These are phyloP conservation scores for Chironomus striatipennis DNA, from an alignment of 1,140 invertebrate species.

Conservation along the genomic window DNA sequence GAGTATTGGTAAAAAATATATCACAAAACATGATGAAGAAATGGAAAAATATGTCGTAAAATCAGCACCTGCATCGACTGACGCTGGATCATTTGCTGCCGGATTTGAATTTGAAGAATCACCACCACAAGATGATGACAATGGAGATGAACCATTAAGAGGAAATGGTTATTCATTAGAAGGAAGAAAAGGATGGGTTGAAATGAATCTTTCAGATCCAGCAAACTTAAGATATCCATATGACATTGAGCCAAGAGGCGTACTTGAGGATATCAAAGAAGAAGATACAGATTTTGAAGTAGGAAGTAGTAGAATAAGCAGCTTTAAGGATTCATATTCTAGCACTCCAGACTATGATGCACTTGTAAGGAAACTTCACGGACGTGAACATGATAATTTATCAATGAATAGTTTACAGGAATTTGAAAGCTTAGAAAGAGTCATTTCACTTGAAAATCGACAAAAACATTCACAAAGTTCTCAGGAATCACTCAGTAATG, in stretches of 20 bases:
- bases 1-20: slow-evolving; percentile 40
- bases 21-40: slow-evolving; percentile 58
- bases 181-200: slow-evolving; percentile 77
- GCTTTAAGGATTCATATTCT: slow-evolving; percentile 66
- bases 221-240: slow-evolving; percentile 53
- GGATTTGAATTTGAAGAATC: slow-evolving; percentile 70
- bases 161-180: slow-evolving; percentile 54
- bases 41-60: slow-evolving; percentile 63
- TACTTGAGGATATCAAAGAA: slow-evolving; percentile 86
- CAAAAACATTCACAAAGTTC: slow-evolving; percentile 52
- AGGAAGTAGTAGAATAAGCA: slow-evolving; percentile 64
- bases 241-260: slow-evolving; percentile 60
- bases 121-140: slow-evolving; percentile 46
- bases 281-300: slow-evolving; percentile 80
- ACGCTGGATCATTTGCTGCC: slow-evolving; percentile 42
- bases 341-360: slow-evolving; percentile 78
- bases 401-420: slow-evolving; percentile 89
- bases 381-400: slow-evolving; percentile 79
- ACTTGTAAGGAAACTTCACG: slow-evolving; percentile 67
- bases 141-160: slow-evolving; percentile 36
- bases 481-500: slow-evolving; percentile 67
- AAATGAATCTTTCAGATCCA: slow-evolving; percentile 69
- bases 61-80: slow-evolving; percentile 45
- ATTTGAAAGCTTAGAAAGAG: slow-evolving; percentile 83
- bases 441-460: slow-evolving; percentile 57